Percentiles rank a stretch among this genome's conserved stretches.
These are phyloP conservation scores for Artibeus jamaicensis DNA, from an alignment of 2,797 vertebrate genomes.

Conservation along the genomic window DNA sequence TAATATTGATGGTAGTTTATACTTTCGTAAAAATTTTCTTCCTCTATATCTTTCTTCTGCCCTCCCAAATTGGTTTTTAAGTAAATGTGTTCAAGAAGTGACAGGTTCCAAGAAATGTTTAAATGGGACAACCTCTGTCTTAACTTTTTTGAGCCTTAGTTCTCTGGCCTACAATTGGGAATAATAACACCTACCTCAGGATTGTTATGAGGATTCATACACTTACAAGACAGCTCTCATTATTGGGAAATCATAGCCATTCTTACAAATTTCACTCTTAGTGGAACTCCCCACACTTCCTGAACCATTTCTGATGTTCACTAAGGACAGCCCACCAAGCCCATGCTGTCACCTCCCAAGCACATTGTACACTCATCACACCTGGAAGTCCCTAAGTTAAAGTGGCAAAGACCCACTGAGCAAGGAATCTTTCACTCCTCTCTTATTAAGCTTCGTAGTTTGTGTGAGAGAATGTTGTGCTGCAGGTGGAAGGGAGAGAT, in stretches of 20 bases:
- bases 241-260: neutral
- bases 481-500: neutral
- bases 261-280: neutral
- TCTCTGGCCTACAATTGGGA: neutral
- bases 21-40: neutral
- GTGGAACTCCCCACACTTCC: neutral
- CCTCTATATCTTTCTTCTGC: neutral
- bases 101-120: neutral
- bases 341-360: neutral
- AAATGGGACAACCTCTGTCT: neutral
- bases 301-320: neutral
- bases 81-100: neutral
- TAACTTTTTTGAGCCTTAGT: neutral
- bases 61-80: neutral
- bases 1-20: neutral
- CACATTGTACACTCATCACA: accelerated
- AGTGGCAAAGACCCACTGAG: neutral
- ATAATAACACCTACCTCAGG: neutral
- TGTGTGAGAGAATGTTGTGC: neutral
- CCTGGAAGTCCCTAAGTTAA: neutral
- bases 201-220: neutral
- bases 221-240: no score
- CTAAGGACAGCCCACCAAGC: neutral
- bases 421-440: neutral
- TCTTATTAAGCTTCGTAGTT: neutral